phyloP scores from a whole-genome alignment of 2,113 vertebrate species.

The Noctilio leporinus region DNA sequence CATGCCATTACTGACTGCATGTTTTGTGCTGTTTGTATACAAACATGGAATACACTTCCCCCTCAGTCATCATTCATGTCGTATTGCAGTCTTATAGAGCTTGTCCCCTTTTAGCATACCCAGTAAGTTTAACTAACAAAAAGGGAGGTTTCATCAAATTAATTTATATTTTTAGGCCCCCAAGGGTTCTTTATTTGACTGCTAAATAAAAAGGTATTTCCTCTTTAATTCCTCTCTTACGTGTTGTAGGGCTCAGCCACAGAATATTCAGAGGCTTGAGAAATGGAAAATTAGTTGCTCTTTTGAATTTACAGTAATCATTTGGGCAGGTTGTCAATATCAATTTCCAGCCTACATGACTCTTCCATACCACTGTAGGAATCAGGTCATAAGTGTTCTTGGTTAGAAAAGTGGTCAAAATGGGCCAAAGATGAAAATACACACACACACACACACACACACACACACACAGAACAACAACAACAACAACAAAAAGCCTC shows the following conservation, averaged over 20 bases:
- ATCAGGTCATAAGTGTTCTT: slow-evolving; percentile 50
- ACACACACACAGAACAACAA: too few species aligned
- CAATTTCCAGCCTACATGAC: slow-evolving; percentile 36
- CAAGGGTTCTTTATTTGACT: not conserved
- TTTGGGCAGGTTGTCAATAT: slow-evolving; percentile 62
- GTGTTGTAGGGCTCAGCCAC: not conserved
- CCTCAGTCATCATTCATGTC: not conserved
- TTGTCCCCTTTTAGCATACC: not conserved
- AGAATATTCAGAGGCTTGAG: slow-evolving; percentile 48
- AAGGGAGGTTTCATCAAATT: not conserved
- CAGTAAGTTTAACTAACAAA: not conserved
- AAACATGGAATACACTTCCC: not conserved
- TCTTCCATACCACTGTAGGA: slow-evolving; percentile 29
- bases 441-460: too few species aligned
- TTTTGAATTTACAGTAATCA: slow-evolving; percentile 69
- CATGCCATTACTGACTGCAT: not conserved
- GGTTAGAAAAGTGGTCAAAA: slow-evolving; percentile 48
- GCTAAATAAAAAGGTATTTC: slow-evolving; percentile 9
- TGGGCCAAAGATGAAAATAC: not conserved
- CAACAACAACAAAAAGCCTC: not conserved
- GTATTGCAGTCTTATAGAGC: not conserved
- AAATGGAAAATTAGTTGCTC: slow-evolving; percentile 52
- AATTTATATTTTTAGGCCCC: not conserved
- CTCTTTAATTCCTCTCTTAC: not conserved
- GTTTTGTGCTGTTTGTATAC: not conserved